phyloP scores from a whole-genome alignment of 2,797 vertebrate genomes.

The Sebastes paucispinis region DNA sequence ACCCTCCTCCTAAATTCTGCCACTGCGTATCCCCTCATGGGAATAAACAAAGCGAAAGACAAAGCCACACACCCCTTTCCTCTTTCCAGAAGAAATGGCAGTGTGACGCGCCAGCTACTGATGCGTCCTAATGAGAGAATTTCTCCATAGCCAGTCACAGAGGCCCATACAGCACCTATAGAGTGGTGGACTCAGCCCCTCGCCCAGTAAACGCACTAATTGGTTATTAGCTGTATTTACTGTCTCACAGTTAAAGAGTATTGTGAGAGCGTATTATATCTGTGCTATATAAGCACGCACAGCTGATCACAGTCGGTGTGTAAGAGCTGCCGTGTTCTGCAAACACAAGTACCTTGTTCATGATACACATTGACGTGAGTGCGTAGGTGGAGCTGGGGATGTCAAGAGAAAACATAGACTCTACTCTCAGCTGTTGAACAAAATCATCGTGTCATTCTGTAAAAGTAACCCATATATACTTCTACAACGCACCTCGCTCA shows the following conservation, averaged over 20 bases:
- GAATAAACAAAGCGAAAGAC: conserved; percentile 64
- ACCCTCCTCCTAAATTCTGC: conserved; percentile 67
- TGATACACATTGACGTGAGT: not conserved
- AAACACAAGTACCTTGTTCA: not conserved
- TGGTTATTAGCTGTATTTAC: conserved; percentile 67
- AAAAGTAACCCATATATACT: not conserved
- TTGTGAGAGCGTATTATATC: conserved; percentile 16
- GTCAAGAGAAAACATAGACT: not conserved
- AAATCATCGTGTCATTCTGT: not conserved
- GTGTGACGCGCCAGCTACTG: conserved; percentile 68
- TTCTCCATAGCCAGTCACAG: conserved; percentile 16
- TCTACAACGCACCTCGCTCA: not conserved
- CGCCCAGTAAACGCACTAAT: conserved; percentile 63
- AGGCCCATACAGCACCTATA: conserved; percentile 38
- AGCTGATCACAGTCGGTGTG: not conserved
- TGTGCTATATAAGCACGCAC: not conserved
- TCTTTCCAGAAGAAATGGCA: conserved; percentile 66
- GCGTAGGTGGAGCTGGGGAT: not conserved
- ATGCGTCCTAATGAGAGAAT: conserved; percentile 76
- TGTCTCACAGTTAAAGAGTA: conserved; percentile 28
- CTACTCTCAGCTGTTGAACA: not conserved
- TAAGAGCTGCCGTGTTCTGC: conserved; percentile 6
- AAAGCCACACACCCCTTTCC: conserved; percentile 44
- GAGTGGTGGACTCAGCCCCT: conserved; percentile 19
- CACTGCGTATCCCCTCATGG: conserved; percentile 52